Conservation (phyloP, 30 jellyfish, hydroid and myxozoan species). For the Hydractinia echinata region DNA sequence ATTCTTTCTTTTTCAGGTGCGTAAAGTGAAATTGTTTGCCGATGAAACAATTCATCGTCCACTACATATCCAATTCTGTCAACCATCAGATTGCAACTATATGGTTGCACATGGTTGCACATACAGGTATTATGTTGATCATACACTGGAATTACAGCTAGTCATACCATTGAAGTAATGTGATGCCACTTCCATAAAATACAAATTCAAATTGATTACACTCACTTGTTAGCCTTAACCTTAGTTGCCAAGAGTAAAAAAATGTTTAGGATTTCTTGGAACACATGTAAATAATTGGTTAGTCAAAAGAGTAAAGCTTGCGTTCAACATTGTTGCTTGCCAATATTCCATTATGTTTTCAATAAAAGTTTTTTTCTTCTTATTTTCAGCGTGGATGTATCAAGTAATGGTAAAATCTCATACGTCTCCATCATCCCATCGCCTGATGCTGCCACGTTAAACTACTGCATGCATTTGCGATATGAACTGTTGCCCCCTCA, state of each 20-base stretch:
- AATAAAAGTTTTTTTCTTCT: not conserved
- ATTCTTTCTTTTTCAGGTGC: constrained; percentile 41
- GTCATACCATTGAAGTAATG: too few species aligned
- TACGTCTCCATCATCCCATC: constrained; percentile 51
- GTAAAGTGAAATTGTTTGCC: constrained; percentile 51
- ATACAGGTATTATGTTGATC: not conserved
- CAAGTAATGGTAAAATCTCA: constrained; percentile 29
- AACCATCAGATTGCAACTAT: constrained; percentile 60
- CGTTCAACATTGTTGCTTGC: too few species aligned
- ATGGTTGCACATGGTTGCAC: constrained; percentile 67
- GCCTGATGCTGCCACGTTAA: not conserved
- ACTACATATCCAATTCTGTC: constrained; percentile 58
- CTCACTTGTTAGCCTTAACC: too few species aligned
- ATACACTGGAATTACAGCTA: not conserved
- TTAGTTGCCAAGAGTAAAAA: too few species aligned
- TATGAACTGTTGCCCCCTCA: constrained; percentile 80
- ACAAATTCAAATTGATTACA: too few species aligned
- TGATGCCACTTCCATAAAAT: too few species aligned
- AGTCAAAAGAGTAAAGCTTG: too few species aligned
- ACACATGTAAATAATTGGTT: too few species aligned
- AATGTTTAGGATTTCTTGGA: too few species aligned
- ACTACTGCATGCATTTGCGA: constrained; percentile 37
- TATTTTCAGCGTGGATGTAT: not conserved
- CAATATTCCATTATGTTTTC: not conserved
- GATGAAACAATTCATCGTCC: constrained; percentile 54